These are phyloP conservation scores for Dendrocincla fuliginosa DNA, from an alignment of 2,797 vertebrate genomes.

Conservation along the genomic window DNA sequence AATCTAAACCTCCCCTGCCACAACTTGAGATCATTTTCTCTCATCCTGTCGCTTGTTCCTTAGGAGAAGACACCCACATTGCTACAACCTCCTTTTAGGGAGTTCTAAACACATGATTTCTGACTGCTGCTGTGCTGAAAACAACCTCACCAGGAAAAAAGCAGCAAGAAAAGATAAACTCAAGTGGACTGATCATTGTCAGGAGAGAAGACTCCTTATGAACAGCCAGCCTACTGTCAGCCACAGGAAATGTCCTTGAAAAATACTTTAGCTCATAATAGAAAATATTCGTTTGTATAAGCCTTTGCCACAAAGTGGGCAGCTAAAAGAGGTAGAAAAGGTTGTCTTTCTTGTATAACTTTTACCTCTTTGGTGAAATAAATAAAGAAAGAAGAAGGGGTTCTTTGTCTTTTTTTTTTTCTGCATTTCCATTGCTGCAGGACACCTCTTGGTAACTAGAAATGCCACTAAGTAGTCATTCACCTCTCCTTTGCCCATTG, in stretches of 20 bases:
- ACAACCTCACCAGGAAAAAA: neutral
- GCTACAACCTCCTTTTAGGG: neutral
- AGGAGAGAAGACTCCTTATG: neutral
- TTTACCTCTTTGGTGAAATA: neutral
- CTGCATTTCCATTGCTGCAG: neutral
- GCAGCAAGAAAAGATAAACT: neutral
- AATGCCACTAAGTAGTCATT: neutral
- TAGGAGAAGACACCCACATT: neutral
- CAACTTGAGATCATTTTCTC: neutral
- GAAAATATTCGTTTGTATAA: neutral
- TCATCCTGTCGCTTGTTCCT: neutral
- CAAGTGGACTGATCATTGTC: neutral
- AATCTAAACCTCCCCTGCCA: neutral
- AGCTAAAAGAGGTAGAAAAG: neutral
- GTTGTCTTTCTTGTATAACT: neutral
- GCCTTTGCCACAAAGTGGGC: neutral
- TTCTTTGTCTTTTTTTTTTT: neutral
- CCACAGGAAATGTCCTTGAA: neutral
- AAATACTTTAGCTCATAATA: slow-evolving; percentile 1
- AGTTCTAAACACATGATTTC: neutral
- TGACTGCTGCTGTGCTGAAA: neutral
- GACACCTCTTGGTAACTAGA: neutral
- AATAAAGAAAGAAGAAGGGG: neutral
- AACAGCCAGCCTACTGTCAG: neutral
- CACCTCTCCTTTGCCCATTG: neutral